These are phyloP conservation scores for Marasmarcha lunaedactyla DNA, from an alignment of 2,888 invertebrate genomes.

Conservation along the genomic window DNA sequence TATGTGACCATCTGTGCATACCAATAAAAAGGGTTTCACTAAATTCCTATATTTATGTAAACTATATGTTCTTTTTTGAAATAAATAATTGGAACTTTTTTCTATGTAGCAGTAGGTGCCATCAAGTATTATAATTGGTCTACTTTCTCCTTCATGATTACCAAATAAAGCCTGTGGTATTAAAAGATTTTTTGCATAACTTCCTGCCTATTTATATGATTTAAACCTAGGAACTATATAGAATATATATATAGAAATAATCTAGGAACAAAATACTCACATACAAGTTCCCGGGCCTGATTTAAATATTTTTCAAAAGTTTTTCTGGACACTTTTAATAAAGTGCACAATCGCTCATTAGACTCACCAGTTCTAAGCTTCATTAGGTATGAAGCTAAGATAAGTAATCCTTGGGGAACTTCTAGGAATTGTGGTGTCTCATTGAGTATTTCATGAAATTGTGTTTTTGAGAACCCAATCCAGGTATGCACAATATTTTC, in stretches of 20 bases:
- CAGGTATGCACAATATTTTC: not conserved
- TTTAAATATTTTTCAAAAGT: not conserved
- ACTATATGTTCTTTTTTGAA: no score
- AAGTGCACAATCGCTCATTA: not conserved
- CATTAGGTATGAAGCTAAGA: no score
- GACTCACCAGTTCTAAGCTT: no score
- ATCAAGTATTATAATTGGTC: no score
- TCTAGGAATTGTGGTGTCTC: not conserved
- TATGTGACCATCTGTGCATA: conserved; percentile 17
- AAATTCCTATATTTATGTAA: no score
- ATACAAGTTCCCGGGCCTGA: not conserved
- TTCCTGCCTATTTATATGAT: no score
- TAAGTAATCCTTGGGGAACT: not conserved
- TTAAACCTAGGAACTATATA: conserved; percentile 17
- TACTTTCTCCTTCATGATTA: no score
- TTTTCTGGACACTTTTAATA: not conserved
- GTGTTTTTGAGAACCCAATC: not conserved
- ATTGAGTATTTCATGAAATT: not conserved
- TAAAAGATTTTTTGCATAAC: conserved; percentile 15
- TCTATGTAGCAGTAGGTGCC: no score
- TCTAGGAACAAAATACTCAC: conserved; percentile 3
- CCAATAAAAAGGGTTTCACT: no score
- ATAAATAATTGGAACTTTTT: no score
- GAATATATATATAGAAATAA: conserved; percentile 13
- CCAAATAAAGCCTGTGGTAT: no score